phyloP scores from a whole-genome alignment of 2,888 invertebrate species.

The Chymomyza amoena region DNA sequence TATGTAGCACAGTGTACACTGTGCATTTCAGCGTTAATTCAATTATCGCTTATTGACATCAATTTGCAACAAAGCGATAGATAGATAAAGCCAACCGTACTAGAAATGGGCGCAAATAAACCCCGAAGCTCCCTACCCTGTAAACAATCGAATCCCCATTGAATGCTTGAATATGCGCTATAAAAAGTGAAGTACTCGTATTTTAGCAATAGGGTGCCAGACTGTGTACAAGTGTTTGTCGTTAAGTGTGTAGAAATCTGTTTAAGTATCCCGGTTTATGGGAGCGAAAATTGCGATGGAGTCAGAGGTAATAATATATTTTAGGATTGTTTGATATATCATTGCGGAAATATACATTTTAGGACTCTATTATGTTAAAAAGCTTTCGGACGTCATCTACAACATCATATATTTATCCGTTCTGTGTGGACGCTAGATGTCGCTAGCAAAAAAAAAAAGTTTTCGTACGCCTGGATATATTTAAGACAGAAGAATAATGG shows the following conservation, averaged over 20 bases:
- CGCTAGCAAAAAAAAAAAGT: background rate
- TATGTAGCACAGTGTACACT: constrained; percentile 58
- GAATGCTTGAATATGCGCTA: constrained; percentile 40
- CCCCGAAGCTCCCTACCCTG: background rate
- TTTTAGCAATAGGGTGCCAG: background rate
- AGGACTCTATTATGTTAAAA: too few relatives aligned
- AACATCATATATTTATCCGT: too few relatives aligned
- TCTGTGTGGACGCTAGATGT: background rate
- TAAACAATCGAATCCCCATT: constrained; percentile 13
- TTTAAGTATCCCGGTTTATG: background rate
- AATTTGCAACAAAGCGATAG: constrained; percentile 46
- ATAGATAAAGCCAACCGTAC: background rate
- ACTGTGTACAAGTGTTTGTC: background rate
- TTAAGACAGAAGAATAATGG: too few relatives aligned
- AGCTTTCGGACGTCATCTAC: too few relatives aligned
- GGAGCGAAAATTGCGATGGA: constrained; percentile 11
- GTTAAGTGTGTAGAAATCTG: constrained; percentile 9
- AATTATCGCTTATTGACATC: constrained; percentile 75
- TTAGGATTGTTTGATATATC: too few relatives aligned
- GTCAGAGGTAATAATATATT: too few relatives aligned
- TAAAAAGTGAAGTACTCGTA: constrained; percentile 22
- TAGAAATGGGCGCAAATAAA: background rate
- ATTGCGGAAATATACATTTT: too few relatives aligned
- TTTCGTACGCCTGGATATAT: too few relatives aligned
- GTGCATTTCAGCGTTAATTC: constrained; percentile 68